Evolutionary conservation across 2,888 invertebrate genomes (phyloP).

Genomic region (Carterocephalus palaemon): DNA sequence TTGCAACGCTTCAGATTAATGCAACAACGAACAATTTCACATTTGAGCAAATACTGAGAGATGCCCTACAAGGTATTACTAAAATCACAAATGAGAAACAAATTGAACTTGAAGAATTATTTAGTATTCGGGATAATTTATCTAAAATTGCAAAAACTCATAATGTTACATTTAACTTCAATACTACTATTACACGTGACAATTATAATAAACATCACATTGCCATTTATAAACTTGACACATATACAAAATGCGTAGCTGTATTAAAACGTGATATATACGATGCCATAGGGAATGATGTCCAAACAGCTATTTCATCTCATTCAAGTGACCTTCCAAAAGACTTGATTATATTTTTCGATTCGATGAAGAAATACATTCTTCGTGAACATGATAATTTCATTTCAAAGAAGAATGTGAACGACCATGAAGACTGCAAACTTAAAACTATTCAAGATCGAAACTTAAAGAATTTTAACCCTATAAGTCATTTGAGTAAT

Average conservation of each 20-base stretch:
- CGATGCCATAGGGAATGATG: constrained; percentile 49
- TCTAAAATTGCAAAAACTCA: constrained; percentile 24
- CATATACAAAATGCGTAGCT: constrained; percentile 37
- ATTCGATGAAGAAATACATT: constrained; percentile 48
- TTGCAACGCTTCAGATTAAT: neutral
- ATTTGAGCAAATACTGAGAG: constrained; percentile 2
- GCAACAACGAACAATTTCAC: constrained; percentile 1
- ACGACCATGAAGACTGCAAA: constrained; percentile 13
- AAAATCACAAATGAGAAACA: constrained; percentile 48
- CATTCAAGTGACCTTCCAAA: constrained; percentile 36
- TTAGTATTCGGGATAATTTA: constrained; percentile 43
- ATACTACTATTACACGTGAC: neutral
- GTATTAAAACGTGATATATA: constrained; percentile 55
- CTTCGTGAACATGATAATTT: constrained; percentile 25
- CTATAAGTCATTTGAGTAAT: constrained; percentile 37
- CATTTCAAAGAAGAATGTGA: no score
- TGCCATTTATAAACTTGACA: constrained; percentile 12
- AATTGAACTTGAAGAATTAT: constrained; percentile 47
- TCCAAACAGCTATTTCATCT: constrained; percentile 41
- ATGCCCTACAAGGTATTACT: constrained; percentile 37
- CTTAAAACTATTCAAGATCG: constrained; percentile 10
- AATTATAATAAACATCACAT: constrained; percentile 11
- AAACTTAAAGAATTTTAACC: constrained; percentile 9
- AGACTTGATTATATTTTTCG: constrained; percentile 44
- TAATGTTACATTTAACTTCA: constrained; percentile 1